Evolutionary conservation across 2,113 vertebrate genomes (phyloP), one percentile per base, ranked within the genome.

Genomic region (Motacilla alba): DNA sequence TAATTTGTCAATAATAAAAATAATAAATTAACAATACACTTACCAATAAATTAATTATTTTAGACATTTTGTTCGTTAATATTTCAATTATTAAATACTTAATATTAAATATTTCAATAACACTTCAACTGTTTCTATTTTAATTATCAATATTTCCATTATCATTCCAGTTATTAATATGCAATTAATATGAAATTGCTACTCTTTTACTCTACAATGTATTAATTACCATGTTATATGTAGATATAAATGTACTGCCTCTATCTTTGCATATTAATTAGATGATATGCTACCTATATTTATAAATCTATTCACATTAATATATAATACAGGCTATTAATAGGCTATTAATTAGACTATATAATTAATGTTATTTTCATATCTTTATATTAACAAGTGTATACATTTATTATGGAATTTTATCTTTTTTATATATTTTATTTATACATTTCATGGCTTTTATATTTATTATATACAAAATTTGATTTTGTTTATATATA

Each of bases 51-150:
- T 53, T 30, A 53, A 49, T 49, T 26, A 35, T 16, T 53, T 33
- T 33, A 10, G 3, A 33, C 20, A 19, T 6, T 20, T 3, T 5
- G 2, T 13, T 21, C 2, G 22, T 9, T 31, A 17, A 3, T 8
- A 1, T 18, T 27, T 21, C 19, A 14, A 15, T 7, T 3, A 26
- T 4, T 28, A 19, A n/a, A n/a, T 10, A n/a, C 22, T 56, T 12
- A 9, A 14, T 14, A 33, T 14, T 22, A 56, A 56, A 5, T 10
- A 12, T 7, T n/a, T 33, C 20, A 56, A 14, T 21, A 31, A 53
- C 11, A 31, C 5, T 24, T 30, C 11, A 33, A 6, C 11, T 10
- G 1, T 26, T 15, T 15, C 2, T 15, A 41, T 13, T 46, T 16
- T 1, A 24, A 37, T 56, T 24, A 15, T 30, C 6, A 30, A 9